These are phyloP conservation scores for Elegia similella DNA, from an alignment of 2,888 invertebrate genomes.

Conservation along the genomic window DNA sequence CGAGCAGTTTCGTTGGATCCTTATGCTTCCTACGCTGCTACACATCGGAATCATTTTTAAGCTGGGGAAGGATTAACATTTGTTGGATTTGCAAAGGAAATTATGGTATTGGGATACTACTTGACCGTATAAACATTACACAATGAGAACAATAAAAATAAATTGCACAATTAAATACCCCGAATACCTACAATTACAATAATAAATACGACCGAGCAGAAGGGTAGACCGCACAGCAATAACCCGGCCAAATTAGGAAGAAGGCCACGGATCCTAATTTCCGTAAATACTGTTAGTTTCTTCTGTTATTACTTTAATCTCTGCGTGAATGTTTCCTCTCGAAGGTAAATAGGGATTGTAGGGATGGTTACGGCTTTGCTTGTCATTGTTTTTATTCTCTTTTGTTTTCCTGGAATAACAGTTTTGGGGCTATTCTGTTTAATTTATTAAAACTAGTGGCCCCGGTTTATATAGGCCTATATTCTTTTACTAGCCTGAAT, in stretches of 20 bases:
- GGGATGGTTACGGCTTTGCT: slow-evolving; percentile 1
- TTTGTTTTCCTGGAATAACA: not conserved
- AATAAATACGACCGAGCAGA: slow-evolving; percentile 11
- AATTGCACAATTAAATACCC: slow-evolving; percentile 4
- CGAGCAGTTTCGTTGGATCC: too few species aligned
- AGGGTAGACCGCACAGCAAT: slow-evolving; percentile 26
- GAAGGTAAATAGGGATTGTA: slow-evolving; percentile 22
- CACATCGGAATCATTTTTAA: too few species aligned
- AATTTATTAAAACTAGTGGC: not conserved
- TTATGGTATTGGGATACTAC: too few species aligned
- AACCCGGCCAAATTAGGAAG: slow-evolving; percentile 27
- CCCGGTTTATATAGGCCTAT: not conserved
- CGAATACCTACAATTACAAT: slow-evolving; percentile 1
- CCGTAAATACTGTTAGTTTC: slow-evolving; percentile 26
- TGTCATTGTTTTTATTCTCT: slow-evolving; percentile 10
- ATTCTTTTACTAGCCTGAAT: too few species aligned
- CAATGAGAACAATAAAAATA: not conserved
- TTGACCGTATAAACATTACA: not conserved
- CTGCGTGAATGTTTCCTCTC: slow-evolving; percentile 23
- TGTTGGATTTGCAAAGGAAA: too few species aligned
- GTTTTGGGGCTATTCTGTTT: not conserved
- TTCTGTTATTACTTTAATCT: slow-evolving; percentile 30
- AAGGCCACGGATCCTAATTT: slow-evolving; percentile 24
- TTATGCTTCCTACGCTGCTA: too few species aligned
- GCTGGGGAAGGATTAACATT: too few species aligned